Conservation (phyloP, 2,888 invertebrate genomes). For the Dichetophora obliterata region DNA sequence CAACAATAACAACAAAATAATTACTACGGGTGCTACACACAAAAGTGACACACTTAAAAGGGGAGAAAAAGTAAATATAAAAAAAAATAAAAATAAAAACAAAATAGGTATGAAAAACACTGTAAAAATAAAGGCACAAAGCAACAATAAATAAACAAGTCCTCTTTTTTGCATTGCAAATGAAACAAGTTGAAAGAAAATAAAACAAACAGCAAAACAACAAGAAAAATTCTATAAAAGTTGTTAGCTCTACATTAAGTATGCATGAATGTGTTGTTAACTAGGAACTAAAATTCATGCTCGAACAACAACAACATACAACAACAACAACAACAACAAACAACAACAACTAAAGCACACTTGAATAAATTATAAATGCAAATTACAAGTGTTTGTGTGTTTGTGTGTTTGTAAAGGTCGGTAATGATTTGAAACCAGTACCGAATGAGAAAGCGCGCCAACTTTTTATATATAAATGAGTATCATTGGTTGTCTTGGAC, state of each 20-base stretch:
- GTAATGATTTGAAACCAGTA: background rate
- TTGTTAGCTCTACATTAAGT: constrained; percentile 12
- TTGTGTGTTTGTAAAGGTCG: too few relatives aligned
- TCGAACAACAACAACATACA: too few relatives aligned
- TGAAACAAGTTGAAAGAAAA: constrained; percentile 26
- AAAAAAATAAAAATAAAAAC: background rate
- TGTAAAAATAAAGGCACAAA: background rate
- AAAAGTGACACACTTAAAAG: constrained; percentile 25
- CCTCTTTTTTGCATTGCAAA: constrained; percentile 29
- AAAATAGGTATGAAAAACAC: too few relatives aligned
- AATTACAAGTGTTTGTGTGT: too few relatives aligned
- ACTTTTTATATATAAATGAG: background rate
- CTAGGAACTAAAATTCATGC: constrained; percentile 10
- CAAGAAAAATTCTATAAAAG: background rate
- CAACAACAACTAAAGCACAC: background rate
- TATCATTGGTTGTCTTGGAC: background rate
- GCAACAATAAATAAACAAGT: background rate
- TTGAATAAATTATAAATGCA: constrained; percentile 11
- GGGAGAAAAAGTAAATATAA: background rate
- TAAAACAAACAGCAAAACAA: background rate
- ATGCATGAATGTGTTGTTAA: constrained; percentile 33
- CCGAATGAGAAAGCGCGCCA: background rate
- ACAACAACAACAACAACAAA: too few relatives aligned
- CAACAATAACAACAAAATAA: constrained; percentile 24
- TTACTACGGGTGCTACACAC: constrained; percentile 16